Conservation (phyloP, 2,888 invertebrate species). For the Scaptomyza parva region DNA sequence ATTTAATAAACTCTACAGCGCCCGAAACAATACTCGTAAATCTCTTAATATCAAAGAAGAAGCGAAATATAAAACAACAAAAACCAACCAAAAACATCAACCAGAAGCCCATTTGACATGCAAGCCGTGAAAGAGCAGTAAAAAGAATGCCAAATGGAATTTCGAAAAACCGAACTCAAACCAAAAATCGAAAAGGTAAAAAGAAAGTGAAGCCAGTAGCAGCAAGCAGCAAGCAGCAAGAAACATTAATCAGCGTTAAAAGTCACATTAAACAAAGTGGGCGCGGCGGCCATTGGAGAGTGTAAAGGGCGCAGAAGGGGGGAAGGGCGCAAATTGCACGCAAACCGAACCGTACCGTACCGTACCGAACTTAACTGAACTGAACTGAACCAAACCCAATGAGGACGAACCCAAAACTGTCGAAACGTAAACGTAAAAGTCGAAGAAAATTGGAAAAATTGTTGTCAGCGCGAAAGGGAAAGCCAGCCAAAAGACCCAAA, state of each 20-base stretch:
- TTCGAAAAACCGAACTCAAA: constrained; percentile 22
- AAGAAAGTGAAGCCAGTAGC: constrained; percentile 22
- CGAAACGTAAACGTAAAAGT: constrained; percentile 70
- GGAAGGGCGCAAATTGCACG: constrained; percentile 52
- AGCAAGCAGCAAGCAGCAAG: constrained; percentile 53
- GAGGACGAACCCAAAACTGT: constrained; percentile 56
- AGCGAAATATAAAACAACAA: constrained; percentile 17
- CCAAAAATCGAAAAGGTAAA: constrained; percentile 27
- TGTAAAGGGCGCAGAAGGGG: not conserved
- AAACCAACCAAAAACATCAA: not conserved
- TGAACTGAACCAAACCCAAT: constrained; percentile 39
- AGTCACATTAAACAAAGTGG: constrained; percentile 78
- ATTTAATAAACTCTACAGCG: constrained; percentile 62
- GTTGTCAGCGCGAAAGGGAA: constrained; percentile 49
- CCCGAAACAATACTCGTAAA: constrained; percentile 52
- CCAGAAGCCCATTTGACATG: constrained; percentile 52
- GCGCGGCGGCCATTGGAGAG: constrained; percentile 52
- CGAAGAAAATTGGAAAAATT: constrained; percentile 72
- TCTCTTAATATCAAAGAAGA: constrained; percentile 29
- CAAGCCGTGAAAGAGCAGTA: constrained; percentile 51
- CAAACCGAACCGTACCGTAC: constrained; percentile 36
- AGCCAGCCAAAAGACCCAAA: constrained; percentile 13
- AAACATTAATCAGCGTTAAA: constrained; percentile 80
- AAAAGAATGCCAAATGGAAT: constrained; percentile 52
- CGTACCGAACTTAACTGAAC: no score